phyloP scores from a whole-genome alignment of 2,888 invertebrate species.

The Cremastinae sp. region DNA sequence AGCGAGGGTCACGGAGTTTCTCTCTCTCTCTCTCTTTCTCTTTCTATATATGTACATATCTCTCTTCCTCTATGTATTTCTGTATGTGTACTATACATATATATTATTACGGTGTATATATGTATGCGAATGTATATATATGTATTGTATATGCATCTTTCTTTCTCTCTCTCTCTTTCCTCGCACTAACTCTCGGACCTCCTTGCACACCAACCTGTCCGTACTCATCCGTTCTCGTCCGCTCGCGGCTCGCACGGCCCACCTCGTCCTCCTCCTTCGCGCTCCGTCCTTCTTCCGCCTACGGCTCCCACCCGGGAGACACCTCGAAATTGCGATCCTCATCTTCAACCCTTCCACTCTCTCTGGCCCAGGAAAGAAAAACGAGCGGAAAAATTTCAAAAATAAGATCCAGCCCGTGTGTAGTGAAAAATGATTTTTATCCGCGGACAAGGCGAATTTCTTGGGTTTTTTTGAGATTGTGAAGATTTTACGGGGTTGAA shows the following conservation, averaged over 20 bases:
- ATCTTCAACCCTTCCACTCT: slow-evolving; percentile 20
- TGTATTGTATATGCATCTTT: slow-evolving; percentile 68
- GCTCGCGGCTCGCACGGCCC: slow-evolving; percentile 68
- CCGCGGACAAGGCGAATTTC: background rate
- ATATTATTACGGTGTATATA: too few relatives aligned
- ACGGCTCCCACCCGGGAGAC: slow-evolving; percentile 63
- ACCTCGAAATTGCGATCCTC: slow-evolving; percentile 29
- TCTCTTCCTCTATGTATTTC: slow-evolving; percentile 4
- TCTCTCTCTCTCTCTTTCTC: slow-evolving; percentile 64
- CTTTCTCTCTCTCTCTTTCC: slow-evolving; percentile 69
- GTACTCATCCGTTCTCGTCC: slow-evolving; percentile 75
- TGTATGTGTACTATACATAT: slow-evolving; percentile 3
- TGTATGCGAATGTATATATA: too few relatives aligned
- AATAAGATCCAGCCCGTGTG: background rate
- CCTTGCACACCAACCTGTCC: slow-evolving; percentile 70
- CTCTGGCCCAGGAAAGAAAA: background rate
- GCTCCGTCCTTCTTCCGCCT: slow-evolving; percentile 75
- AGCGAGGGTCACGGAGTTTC: slow-evolving; percentile 73
- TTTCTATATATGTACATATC: background rate
- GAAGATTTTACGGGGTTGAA: background rate
- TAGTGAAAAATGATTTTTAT: slow-evolving; percentile 20
- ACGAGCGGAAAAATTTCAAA: background rate
- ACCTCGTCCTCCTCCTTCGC: slow-evolving; percentile 51
- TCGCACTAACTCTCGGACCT: slow-evolving; percentile 35
- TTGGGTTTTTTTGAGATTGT: background rate